phyloP scores from a whole-genome alignment of 2,888 invertebrate species.

The Caenorhabditis zanzibari region DNA sequence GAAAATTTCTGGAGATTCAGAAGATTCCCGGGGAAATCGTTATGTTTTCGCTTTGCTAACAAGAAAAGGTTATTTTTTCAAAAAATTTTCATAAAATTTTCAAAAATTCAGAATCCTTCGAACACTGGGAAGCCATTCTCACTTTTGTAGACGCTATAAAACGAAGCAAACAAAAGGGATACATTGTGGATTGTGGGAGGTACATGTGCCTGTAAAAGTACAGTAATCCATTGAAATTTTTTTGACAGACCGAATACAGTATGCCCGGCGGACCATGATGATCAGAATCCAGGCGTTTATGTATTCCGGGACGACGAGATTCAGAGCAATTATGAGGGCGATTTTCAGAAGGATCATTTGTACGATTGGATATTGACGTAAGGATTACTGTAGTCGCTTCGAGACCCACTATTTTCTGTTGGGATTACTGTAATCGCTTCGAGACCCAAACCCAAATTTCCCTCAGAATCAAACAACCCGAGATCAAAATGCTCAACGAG shows the following conservation, averaged over 20 bases:
- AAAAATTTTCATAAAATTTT: neutral
- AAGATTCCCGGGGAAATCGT: neutral
- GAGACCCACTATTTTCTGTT: neutral
- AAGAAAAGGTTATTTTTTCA: constrained; percentile 6
- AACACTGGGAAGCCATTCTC: constrained; percentile 47
- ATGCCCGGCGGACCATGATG: constrained; percentile 1
- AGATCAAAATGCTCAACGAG: constrained; percentile 52
- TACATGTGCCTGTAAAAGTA: neutral
- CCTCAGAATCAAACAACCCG: constrained; percentile 58
- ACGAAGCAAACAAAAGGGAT: constrained; percentile 17
- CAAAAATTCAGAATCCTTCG: constrained; percentile 52
- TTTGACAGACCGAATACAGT: constrained; percentile 16
- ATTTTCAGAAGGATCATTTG: constrained; percentile 44
- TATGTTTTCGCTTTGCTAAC: constrained; percentile 21
- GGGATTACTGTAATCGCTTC: neutral
- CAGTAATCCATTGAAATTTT: too few species aligned
- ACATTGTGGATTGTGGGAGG: constrained; percentile 50
- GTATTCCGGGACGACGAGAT: constrained; percentile 27
- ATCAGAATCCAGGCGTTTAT: neutral
- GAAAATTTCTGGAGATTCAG: constrained; percentile 19
- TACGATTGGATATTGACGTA: constrained; percentile 51
- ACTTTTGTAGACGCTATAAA: constrained; percentile 34
- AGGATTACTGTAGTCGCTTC: neutral
- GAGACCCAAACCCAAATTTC: neutral
- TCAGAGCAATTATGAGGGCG: constrained; percentile 7